These are phyloP conservation scores for Amphimedon queenslandica DNA, from an alignment of 37 sponge, comb jelly and placozoan genomes.

Conservation along the genomic window DNA sequence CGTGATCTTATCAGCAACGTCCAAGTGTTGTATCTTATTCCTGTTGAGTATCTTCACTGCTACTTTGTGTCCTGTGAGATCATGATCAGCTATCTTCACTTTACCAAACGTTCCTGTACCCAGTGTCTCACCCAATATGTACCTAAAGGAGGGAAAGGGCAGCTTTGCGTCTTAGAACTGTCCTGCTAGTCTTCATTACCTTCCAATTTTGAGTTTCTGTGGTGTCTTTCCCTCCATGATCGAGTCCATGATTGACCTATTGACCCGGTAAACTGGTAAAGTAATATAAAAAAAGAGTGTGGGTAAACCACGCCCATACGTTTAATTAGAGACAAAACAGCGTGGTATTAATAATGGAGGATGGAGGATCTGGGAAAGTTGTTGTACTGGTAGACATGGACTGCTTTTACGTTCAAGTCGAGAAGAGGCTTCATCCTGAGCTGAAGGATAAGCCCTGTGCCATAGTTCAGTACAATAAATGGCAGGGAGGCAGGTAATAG, in stretches of 20 bases:
- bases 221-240: too few relatives aligned
- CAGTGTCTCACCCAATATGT: constrained; percentile 78
- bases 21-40: constrained; percentile 64
- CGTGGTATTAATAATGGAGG: too few relatives aligned
- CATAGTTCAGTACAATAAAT: constrained; percentile 79
- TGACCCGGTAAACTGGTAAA: too few relatives aligned
- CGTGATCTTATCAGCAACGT: constrained; percentile 48
- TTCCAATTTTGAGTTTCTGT: too few relatives aligned
- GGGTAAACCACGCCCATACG: too few relatives aligned
- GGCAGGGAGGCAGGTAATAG: constrained; percentile 51
- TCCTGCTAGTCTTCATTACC: too few relatives aligned
- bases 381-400: constrained; percentile 91
- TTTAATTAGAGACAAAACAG: too few relatives aligned
- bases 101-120: constrained; percentile 83
- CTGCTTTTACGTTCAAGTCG: constrained; percentile 95
- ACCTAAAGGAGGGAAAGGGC: constrained; percentile 21
- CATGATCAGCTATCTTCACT: constrained; percentile 85
- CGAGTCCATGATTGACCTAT: too few relatives aligned
- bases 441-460: constrained; percentile 71
- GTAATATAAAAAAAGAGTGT: too few relatives aligned
- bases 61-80: constrained; percentile 89
- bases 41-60: constrained; percentile 94
- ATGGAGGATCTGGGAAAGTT: too few relatives aligned
- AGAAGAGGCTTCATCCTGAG: constrained; percentile 57
- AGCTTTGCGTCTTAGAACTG: neutral